These are phyloP conservation scores for Bicyclus anynana DNA, from an alignment of 1,140 invertebrate genomes.

Conservation along the genomic window DNA sequence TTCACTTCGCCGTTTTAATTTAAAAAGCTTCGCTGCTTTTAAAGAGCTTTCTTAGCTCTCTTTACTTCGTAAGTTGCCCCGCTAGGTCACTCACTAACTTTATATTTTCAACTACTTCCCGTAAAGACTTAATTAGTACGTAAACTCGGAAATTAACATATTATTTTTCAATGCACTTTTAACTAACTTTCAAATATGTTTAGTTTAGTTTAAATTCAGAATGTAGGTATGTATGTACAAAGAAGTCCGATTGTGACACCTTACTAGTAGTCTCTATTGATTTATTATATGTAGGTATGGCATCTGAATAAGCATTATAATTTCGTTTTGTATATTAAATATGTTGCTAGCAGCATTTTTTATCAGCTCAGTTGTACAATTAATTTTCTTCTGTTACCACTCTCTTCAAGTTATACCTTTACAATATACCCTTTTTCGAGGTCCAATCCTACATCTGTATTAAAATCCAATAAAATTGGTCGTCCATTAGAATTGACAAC, in stretches of 20 bases:
- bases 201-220: too few species aligned
- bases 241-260: too few species aligned
- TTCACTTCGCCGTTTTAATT: conserved; percentile 8
- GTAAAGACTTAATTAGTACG: conserved; percentile 13
- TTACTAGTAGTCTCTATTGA: neutral
- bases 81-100: conserved; percentile 20
- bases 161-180: neutral
- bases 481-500: too few species aligned
- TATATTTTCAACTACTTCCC: conserved; percentile 12
- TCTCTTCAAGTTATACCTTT: too few species aligned
- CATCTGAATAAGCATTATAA: neutral
- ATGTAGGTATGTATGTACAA: too few species aligned
- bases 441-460: too few species aligned
- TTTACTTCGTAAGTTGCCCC: conserved; percentile 2
- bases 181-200: neutral
- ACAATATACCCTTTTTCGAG: too few species aligned
- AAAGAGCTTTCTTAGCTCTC: conserved; percentile 11
- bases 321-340: neutral
- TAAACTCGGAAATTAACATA: neutral
- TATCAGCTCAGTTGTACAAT: too few species aligned
- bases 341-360: too few species aligned
- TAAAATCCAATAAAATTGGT: too few species aligned
- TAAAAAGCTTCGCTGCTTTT: conserved; percentile 8
- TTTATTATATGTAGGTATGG: neutral
- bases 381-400: too few species aligned